Evolutionary conservation across 2,888 invertebrate genomes (phyloP).

Genomic region (Rhopalosiphum nymphaeae): DNA sequence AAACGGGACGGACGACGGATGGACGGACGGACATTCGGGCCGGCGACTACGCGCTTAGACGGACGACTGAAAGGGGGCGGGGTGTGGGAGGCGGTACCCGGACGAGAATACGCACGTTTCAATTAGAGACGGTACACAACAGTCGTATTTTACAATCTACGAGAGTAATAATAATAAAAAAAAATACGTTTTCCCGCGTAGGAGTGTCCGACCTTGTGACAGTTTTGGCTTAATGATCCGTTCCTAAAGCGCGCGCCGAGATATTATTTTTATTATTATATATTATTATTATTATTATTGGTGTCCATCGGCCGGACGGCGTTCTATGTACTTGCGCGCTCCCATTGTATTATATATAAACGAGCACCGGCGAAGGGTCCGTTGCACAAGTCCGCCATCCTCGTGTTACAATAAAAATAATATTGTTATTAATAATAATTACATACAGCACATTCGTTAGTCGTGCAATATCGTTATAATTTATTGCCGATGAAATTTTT

Average conservation of each 20-base stretch:
- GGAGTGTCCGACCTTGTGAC: slow-evolving; percentile 65
- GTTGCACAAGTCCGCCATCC: not conserved
- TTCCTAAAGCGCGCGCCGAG: slow-evolving; percentile 37
- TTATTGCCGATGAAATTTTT: not conserved
- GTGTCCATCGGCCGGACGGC: not conserved
- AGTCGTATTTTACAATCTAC: not conserved
- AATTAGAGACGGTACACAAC: slow-evolving; percentile 46
- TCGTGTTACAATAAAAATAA: not conserved
- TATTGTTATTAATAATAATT: slow-evolving; percentile 5
- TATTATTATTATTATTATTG: slow-evolving; percentile 31
- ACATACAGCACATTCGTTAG: not conserved
- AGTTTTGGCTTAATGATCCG: slow-evolving; percentile 62
- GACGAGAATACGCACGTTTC: slow-evolving; percentile 53
- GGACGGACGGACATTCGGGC: slow-evolving; percentile 18
- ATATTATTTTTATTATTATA: slow-evolving; percentile 12
- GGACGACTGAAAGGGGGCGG: not conserved
- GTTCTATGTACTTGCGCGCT: not conserved
- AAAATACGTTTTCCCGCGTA: slow-evolving; percentile 55
- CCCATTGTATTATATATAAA: not conserved
- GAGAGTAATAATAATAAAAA: slow-evolving; percentile 20
- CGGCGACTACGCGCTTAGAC: not conserved
- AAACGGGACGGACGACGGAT: not conserved
- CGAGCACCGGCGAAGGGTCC: slow-evolving; percentile 15
- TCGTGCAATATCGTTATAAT: not conserved
- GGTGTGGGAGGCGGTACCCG: slow-evolving; percentile 20